Evolutionary conservation across 2,888 invertebrate species (phyloP), one percentile per base, ranked within the genome.

Genomic region (Lasioglossum villosulum): DNA sequence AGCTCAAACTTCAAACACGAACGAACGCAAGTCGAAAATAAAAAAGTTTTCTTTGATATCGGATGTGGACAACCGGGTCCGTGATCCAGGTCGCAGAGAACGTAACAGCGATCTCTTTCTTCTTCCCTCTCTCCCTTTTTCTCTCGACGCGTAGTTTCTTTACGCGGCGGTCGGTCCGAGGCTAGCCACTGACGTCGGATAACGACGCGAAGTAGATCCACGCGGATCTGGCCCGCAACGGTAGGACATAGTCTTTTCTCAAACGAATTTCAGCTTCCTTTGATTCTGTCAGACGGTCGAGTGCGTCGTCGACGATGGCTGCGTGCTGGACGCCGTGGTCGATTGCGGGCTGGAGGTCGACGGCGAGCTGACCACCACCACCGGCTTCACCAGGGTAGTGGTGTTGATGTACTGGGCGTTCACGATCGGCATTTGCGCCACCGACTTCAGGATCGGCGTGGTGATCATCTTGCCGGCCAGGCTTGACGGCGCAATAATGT

Each of bases 351-450:
- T 87, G 14, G 93, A 91, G 45, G 92, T 93, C 45, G 95, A 94
- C 79, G 95, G 93, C 14, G 96, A 95, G 91, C 96, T 96, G 45
- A 97, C 97, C 82, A 97, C 97, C 78, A 97, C 97, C 71, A 97
- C 96, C 2, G 97, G 97, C 94, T 97, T 97, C 74, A 97, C 96
- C 83, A 97, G 95, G 83, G 96, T 95, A 72, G 96, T 95, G 48
- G 96, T 95, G 93, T 96, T 96, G 83, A 97, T 95, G 95, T 97
- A 97, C 95, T 97, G 97, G 89, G 97, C 96, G 95, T 96, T 96
- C 87, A 97, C 96, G 80, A 97, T 95, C 82, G 97, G 96, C 91
- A 97, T 96, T 84, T 96, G 95, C 84, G 96, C 96, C 80, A 96
- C 95, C 77, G 96, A 95, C 91, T 96, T 96, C 89, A 96, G 95